Evolutionary conservation across 2,888 invertebrate genomes (phyloP).

Genomic region (Serripes groenlandicus): DNA sequence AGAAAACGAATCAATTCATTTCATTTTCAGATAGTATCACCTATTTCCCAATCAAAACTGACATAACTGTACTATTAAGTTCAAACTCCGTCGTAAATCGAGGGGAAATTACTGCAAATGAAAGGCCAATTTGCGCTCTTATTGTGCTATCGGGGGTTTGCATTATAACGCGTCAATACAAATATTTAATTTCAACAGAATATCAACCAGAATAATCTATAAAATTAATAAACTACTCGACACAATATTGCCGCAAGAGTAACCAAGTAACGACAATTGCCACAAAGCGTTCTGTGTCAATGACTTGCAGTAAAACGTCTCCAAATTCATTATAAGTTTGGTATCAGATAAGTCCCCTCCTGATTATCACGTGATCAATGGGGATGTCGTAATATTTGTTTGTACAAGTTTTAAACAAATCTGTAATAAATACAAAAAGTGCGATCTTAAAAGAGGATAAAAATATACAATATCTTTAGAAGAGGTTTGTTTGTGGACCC

Average conservation of each 20-base stretch:
- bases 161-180: constrained; percentile 6
- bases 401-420: background rate
- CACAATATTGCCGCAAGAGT: constrained; percentile 2
- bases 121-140: constrained; percentile 11
- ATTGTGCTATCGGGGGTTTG: constrained; percentile 5
- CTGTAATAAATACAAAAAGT: constrained; percentile 10
- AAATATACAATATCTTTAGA: background rate
- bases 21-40: background rate
- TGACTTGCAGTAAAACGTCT: constrained; percentile 10
- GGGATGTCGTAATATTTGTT: constrained; percentile 18
- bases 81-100: background rate
- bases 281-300: constrained; percentile 10
- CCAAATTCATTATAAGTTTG: background rate
- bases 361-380: background rate
- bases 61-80: background rate
- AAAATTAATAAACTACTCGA: constrained; percentile 9
- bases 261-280: constrained; percentile 6
- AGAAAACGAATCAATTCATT: background rate
- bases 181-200: constrained; percentile 11
- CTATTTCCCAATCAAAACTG: background rate
- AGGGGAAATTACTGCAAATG: constrained; percentile 5
- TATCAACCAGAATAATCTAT: constrained; percentile 20
- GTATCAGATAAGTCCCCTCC: constrained; percentile 1
- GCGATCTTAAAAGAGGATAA: background rate
- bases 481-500: no score